Percentiles rank a stretch among this genome's conserved stretches.
These are phyloP conservation scores for Micrasema minimum DNA, from an alignment of 1,140 invertebrate species.

Conservation along the genomic window DNA sequence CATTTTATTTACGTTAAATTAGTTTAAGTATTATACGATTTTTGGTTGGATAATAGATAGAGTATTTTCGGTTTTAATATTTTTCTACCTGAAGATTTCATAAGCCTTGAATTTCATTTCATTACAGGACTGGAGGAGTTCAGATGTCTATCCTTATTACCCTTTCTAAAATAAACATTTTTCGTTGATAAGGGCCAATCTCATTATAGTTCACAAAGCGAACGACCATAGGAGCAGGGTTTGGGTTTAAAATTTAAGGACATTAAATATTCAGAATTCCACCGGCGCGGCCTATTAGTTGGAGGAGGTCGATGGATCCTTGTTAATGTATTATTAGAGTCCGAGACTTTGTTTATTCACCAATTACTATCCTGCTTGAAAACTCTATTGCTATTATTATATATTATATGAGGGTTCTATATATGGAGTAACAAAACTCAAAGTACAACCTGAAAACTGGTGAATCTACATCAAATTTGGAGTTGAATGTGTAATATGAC, in stretches of 20 bases:
- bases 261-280: slow-evolving; percentile 26
- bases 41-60: too few species aligned
- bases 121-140: neutral
- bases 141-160: slow-evolving; percentile 3
- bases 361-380: slow-evolving; percentile 26
- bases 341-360: slow-evolving; percentile 12
- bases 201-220: slow-evolving; percentile 32
- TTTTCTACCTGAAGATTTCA: too few species aligned
- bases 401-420: too few species aligned
- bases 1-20: too few species aligned
- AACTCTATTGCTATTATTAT: too few species aligned
- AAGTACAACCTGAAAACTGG: too few species aligned
- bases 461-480: too few species aligned
- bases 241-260: slow-evolving; percentile 20
- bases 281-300: neutral
- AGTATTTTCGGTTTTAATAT: too few species aligned
- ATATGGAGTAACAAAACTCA: too few species aligned
- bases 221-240: slow-evolving; percentile 11
- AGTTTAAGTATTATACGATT: too few species aligned
- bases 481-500: too few species aligned
- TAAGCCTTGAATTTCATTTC: too few species aligned
- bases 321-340: neutral
- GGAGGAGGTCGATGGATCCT: neutral
- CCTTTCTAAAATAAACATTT: slow-evolving; percentile 31
- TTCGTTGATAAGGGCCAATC: slow-evolving; percentile 20